phyloP scores from a whole-genome alignment of 2,888 invertebrate species.

The Athrips mouffetella region DNA sequence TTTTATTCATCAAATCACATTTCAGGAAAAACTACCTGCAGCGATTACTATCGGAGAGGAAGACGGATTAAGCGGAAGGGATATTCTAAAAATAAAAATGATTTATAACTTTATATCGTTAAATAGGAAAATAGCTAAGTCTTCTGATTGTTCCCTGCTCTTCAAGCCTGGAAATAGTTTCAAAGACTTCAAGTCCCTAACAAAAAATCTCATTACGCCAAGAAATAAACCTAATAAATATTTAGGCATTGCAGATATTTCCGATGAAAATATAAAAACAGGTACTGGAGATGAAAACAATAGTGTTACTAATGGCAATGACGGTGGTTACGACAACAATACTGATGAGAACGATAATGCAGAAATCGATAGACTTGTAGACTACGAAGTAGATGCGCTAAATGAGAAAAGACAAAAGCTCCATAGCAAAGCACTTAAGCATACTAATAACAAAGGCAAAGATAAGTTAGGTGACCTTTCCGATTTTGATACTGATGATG shows the following conservation, averaged over 20 bases:
- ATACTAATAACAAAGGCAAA: background rate
- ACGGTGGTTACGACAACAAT: too few relatives aligned
- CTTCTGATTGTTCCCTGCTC: background rate
- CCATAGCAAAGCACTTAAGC: background rate
- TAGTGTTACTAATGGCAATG: background rate
- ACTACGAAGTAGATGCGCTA: too few relatives aligned
- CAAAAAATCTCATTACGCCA: background rate
- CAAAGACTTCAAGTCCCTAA: background rate
- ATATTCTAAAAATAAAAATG: background rate
- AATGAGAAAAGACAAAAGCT: background rate
- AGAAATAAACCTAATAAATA: conserved; percentile 1
- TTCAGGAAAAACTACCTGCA: too few relatives aligned
- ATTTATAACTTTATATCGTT: background rate
- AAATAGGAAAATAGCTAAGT: background rate
- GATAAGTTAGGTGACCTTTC: background rate
- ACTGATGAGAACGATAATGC: too few relatives aligned
- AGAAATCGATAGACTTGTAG: too few relatives aligned
- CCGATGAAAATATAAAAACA: background rate
- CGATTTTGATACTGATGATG: conserved; percentile 1
- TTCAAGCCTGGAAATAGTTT: background rate
- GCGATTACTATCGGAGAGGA: background rate
- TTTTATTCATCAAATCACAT: too few relatives aligned
- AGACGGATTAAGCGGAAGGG: background rate
- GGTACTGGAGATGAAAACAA: background rate
- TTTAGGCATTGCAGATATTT: background rate